phyloP scores from a whole-genome alignment of 2,888 invertebrate genomes.

The Odiellus spinosus region DNA sequence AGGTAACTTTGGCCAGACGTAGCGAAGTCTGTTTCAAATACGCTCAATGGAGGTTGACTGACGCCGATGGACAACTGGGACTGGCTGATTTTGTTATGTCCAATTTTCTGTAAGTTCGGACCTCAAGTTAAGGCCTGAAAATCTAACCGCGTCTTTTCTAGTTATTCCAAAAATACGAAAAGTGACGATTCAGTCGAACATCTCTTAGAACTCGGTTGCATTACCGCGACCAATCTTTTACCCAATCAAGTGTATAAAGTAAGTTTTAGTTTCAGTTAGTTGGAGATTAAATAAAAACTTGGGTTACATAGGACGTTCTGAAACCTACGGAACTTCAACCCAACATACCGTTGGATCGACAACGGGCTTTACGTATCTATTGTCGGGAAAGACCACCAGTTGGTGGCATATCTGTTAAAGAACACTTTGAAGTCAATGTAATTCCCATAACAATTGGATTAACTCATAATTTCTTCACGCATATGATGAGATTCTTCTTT shows the following conservation, averaged over 20 bases:
- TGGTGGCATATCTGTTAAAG: conserved; percentile 97
- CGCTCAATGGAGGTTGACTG: conserved; percentile 93
- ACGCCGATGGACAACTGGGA: conserved; percentile 92
- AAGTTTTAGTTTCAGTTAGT: conserved; percentile 8
- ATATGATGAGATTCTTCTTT: conserved; percentile 94
- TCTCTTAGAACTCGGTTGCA: conserved; percentile 84
- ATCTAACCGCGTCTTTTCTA: no score
- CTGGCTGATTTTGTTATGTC: conserved; percentile 89
- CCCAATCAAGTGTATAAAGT: conserved; percentile 80
- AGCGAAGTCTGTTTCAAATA: conserved; percentile 96
- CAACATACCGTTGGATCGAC: conserved; percentile 78
- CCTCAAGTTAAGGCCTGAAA: no score
- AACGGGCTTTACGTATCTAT: conserved; percentile 80
- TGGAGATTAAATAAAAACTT: no score
- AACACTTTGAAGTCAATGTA: conserved; percentile 96
- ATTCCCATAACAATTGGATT: conserved; percentile 82
- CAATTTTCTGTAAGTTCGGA: conserved; percentile 62
- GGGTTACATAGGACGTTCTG: conserved; percentile 56
- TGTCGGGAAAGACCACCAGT: conserved; percentile 92
- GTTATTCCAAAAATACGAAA: conserved; percentile 87
- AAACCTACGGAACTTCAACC: conserved; percentile 61
- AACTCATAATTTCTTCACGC: conserved; percentile 91
- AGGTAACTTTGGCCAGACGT: conserved; percentile 56
- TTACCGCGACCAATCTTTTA: conserved; percentile 82
- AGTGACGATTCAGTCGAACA: conserved; percentile 96